Evolutionary conservation across 1,140 invertebrate genomes (phyloP), one percentile per base, ranked within the genome.

Genomic region (Penaeus indicus): DNA sequence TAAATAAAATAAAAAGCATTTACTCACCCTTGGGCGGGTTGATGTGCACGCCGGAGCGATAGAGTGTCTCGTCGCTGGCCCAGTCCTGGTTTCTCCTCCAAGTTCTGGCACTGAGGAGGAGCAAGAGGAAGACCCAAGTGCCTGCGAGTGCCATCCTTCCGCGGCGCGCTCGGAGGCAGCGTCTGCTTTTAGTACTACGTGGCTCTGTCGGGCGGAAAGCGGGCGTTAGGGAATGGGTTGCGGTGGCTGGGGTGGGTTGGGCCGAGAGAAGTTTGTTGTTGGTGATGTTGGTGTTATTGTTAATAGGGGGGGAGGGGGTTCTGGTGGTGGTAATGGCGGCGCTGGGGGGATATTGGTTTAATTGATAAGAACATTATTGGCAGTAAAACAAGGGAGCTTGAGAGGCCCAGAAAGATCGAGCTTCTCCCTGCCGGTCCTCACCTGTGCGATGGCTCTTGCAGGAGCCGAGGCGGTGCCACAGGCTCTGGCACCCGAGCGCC

Each of bases 11-110:
- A 42, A 38, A 32, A 78, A 10, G 25, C 18, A 0, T 16, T 19
- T 54, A 84, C 94, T 95, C 93, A 99, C 98, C 97, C 96, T 99
- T 99, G 18, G 98, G 97, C 84, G 98, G 98, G 94, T 99, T 99
- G 91, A 99, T 95, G 80, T 94, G 92, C 75, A 99, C 94, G 7
- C 98, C 98, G 60, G 98, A 97, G 90, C 95, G 94, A 93, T 98
- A 99, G 2, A 99, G 94, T 86, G 95, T 96, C 93, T 99, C 98
- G 93, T 99, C 98, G 90, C 97, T 96, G 83, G 94, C 93, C 98
- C 98, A 99, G 92, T 98, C 98, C 78, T 94, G 92, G 92, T 99
- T 99, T 89, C 98, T 93, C 42, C 94, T 92, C 89, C 98, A 92
- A 0, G 98, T 99, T 90, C 96, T 94, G 1, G 94, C 94, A 90